Percentiles rank a stretch among this genome's conserved stretches.
Evolutionary conservation across 2,888 invertebrate species (phyloP).

Genomic region (Drosophila pegasa): DNA sequence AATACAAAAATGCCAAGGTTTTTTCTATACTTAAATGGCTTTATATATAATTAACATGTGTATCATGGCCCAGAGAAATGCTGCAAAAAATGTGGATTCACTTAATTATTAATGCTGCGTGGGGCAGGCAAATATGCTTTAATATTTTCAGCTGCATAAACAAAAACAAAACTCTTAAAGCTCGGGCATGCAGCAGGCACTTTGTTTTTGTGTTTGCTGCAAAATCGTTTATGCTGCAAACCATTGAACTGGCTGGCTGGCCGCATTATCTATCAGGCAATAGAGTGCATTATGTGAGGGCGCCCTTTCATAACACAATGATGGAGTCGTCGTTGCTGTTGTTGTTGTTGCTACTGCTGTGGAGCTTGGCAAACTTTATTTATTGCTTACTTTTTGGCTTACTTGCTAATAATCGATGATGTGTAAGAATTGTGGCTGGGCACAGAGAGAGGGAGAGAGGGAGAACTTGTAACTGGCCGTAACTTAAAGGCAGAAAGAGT

Average conservation of each 20-base stretch:
- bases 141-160: slow-evolving; percentile 21
- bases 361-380: slow-evolving; percentile 47
- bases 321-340: slow-evolving; percentile 12
- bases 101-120: slow-evolving; percentile 35
- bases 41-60: slow-evolving; percentile 24
- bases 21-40: background rate
- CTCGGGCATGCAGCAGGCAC: slow-evolving; percentile 4
- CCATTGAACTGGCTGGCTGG: slow-evolving; percentile 45
- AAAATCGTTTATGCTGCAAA: slow-evolving; percentile 34
- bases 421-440: slow-evolving; percentile 39
- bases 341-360: slow-evolving; percentile 32
- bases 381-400: slow-evolving; percentile 58
- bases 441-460: slow-evolving; percentile 8
- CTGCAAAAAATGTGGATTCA: slow-evolving; percentile 13
- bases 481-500: slow-evolving; percentile 24
- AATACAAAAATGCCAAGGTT: slow-evolving; percentile 6
- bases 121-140: slow-evolving; percentile 12
- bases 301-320: slow-evolving; percentile 10
- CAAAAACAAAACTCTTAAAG: slow-evolving; percentile 19
- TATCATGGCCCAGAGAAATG: slow-evolving; percentile 18
- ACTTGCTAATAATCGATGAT: slow-evolving; percentile 62
- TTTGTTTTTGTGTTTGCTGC: slow-evolving; percentile 30
- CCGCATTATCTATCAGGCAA: slow-evolving; percentile 39
- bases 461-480: no score
- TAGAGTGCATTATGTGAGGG: slow-evolving; percentile 36